phyloP scores from a whole-genome alignment of 1,140 invertebrate genomes.

The Hycleus cichorii region DNA sequence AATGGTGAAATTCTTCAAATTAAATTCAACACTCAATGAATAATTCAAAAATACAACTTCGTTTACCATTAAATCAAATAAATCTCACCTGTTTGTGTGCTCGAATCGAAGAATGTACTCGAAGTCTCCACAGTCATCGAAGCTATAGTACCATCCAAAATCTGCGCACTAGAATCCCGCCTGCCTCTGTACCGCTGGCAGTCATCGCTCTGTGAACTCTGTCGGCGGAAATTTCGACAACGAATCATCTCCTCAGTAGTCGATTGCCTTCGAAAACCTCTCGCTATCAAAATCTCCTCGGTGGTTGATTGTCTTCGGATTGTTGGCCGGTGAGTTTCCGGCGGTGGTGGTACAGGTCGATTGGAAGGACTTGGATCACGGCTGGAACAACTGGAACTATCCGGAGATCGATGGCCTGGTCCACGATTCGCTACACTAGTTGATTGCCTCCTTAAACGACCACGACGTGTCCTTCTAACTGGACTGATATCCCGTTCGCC shows the following conservation, averaged over 20 bases:
- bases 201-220: constrained; percentile 73
- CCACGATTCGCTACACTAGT: constrained; percentile 60
- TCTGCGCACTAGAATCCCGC: constrained; percentile 80
- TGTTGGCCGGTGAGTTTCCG: constrained; percentile 55
- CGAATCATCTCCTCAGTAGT: constrained; percentile 89
- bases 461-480: constrained; percentile 52
- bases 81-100: constrained; percentile 81
- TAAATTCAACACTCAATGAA: too few species aligned
- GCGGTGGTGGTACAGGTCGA: constrained; percentile 41
- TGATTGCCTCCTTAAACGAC: constrained; percentile 68
- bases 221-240: constrained; percentile 76
- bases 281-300: constrained; percentile 82
- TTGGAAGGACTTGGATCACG: constrained; percentile 67
- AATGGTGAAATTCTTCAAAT: too few species aligned
- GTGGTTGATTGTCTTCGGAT: constrained; percentile 82
- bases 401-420: constrained; percentile 52
- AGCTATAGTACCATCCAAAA: constrained; percentile 83
- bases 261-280: constrained; percentile 80
- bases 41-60: too few species aligned
- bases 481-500: constrained; percentile 66
- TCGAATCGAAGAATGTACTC: constrained; percentile 86
- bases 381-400: constrained; percentile 65
- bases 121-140: constrained; percentile 90
- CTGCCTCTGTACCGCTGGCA: constrained; percentile 68
- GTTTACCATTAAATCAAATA: neutral